Conservation (phyloP, 2,797 vertebrate species). For the Pseudocheirus occidentalis region DNA sequence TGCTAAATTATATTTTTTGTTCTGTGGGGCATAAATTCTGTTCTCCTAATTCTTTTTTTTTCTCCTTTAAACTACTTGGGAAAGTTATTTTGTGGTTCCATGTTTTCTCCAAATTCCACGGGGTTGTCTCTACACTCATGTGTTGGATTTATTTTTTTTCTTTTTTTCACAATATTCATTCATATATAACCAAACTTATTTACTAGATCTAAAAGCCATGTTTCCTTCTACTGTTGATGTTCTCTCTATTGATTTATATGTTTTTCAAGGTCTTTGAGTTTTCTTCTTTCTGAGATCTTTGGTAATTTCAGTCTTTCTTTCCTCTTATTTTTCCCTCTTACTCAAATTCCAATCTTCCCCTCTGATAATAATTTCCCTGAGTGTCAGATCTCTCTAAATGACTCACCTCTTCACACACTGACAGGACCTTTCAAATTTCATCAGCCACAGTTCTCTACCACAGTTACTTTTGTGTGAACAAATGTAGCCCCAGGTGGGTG, state of each 20-base stretch:
- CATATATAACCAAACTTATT: neutral
- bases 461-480: neutral
- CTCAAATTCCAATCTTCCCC: neutral
- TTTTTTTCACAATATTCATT: neutral
- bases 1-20: neutral
- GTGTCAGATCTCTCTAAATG: neutral
- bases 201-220: neutral
- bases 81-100: neutral
- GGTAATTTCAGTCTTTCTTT: neutral
- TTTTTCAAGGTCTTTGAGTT: neutral
- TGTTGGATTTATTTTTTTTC: neutral
- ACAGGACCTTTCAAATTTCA: neutral
- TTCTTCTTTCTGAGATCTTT: neutral
- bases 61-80: neutral
- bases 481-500: neutral
- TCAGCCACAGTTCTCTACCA: neutral
- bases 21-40: neutral
- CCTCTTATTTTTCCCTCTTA: no score
- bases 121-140: neutral
- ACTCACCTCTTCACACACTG: neutral
- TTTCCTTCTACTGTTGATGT: neutral
- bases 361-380: neutral
- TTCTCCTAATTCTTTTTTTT: neutral
- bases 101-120: neutral
- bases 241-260: neutral